These are phyloP conservation scores for Brotula barbata DNA, from an alignment of 2,797 vertebrate genomes.

Conservation along the genomic window DNA sequence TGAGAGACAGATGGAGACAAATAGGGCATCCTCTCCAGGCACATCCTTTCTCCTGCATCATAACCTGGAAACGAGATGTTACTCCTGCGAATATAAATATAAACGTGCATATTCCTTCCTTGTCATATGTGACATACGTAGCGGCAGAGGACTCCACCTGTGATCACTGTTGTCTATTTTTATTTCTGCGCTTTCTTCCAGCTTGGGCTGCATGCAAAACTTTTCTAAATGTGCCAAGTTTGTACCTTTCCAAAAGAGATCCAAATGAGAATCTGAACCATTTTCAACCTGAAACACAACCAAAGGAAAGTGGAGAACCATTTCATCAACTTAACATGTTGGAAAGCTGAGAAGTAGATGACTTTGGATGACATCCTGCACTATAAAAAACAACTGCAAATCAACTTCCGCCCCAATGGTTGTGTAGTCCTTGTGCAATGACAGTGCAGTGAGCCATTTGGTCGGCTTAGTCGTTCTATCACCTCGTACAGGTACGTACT, in stretches of 20 bases:
- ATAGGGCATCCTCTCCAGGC: slow-evolving; percentile 54
- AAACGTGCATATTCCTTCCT: slow-evolving; percentile 17
- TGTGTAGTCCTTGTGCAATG: slow-evolving; percentile 21
- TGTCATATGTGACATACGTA: slow-evolving; percentile 40
- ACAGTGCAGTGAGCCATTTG: slow-evolving; percentile 48
- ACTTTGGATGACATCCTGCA: slow-evolving; percentile 9
- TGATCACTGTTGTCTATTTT: too few relatives aligned
- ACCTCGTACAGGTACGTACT: slow-evolving; percentile 50
- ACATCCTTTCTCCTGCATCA: slow-evolving; percentile 53
- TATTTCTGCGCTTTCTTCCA: slow-evolving; percentile 7
- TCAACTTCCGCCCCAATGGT: slow-evolving; percentile 7
- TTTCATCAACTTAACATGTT: neutral
- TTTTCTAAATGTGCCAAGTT: slow-evolving; percentile 5
- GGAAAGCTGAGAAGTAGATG: slow-evolving; percentile 1
- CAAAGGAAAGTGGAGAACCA: neutral
- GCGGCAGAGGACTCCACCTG: slow-evolving; percentile 34
- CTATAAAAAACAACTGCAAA: slow-evolving; percentile 12
- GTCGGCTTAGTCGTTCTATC: slow-evolving; percentile 9
- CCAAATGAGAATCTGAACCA: neutral
- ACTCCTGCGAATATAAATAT: slow-evolving; percentile 36
- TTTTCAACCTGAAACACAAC: neutral
- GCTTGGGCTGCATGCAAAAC: slow-evolving; percentile 18
- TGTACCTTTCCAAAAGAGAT: neutral
- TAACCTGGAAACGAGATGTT: slow-evolving; percentile 53
- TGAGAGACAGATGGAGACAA: slow-evolving; percentile 56